Evolutionary conservation across 2,888 invertebrate species (phyloP), one percentile per base, ranked within the genome.

Genomic region (Microdon myrmicae): DNA sequence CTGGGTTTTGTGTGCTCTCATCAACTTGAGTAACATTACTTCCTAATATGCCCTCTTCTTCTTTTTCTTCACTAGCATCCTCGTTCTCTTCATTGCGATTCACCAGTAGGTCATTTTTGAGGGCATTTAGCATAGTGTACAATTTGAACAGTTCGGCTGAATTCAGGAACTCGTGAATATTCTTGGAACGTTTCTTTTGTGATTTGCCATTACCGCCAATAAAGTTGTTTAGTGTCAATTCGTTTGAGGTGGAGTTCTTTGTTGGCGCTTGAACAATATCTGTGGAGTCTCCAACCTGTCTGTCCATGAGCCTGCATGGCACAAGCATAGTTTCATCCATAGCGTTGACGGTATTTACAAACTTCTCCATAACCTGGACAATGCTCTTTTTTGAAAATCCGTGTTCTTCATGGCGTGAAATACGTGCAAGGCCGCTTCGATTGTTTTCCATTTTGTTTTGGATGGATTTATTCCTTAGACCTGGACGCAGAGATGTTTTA

Each of bases 251-350:
- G 47, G 75, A 73, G 66, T 76, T 76, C 71, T 78, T 74, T 73
- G 79, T 72, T 68, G 76, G 71, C 73, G 79, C 72, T 74, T 81
- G 71, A 67, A 82, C 76, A 64, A 80, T 81, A 71, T 84, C 84
- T 45, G 76, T 77, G 39, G 81, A 77, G 69, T 85, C 85, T 67
- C 84, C 85, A 67, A 80, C 80, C 75, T 89, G 86, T 79, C 94
- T 84, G 81, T 95, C 94, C 88, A 94, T 89, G 70, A 96, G 85
- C 64, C 94, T 87, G 80, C 93, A 92, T 56, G 96, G 95, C 67
- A 96, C 90, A 76, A 96, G 83, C 71, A 96, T 94, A n/a, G 94
- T 94, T 75, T 94, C 93, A 78, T 94, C 94, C 95, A 95, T 95
- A 71, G 88, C 86, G 79, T 89, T 92, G 20, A 95, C 94, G 69